Conservation (phyloP, 2,113 vertebrate species). For the pig (Sus scrofa) region T2T-Sscrofa CM000830.6:24811001-24811500, state of each 20-base stretch:
- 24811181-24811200: not conserved
- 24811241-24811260: not conserved
- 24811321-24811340: conserved; percentile 15
- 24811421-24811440: not conserved
- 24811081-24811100: not conserved
- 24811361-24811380: conserved; percentile 11
- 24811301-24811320: not conserved
- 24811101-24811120: not conserved
- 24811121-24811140: not conserved
- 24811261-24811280: conserved; percentile 42
- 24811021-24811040: not conserved
- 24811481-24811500: not conserved
- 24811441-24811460: not conserved
- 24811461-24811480: not conserved
- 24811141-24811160: not conserved
- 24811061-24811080: not conserved
- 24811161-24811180: not conserved
- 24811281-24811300: conserved; percentile 8
- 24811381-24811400: conserved; percentile 28
- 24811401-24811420: not conserved
- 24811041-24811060: not conserved
- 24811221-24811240: not conserved
- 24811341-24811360: not conserved
- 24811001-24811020: not conserved
- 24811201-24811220: not conserved